Evolutionary conservation across 2,113 vertebrate genomes (phyloP).

Genomic region (Oryzias javanicus): DNA sequence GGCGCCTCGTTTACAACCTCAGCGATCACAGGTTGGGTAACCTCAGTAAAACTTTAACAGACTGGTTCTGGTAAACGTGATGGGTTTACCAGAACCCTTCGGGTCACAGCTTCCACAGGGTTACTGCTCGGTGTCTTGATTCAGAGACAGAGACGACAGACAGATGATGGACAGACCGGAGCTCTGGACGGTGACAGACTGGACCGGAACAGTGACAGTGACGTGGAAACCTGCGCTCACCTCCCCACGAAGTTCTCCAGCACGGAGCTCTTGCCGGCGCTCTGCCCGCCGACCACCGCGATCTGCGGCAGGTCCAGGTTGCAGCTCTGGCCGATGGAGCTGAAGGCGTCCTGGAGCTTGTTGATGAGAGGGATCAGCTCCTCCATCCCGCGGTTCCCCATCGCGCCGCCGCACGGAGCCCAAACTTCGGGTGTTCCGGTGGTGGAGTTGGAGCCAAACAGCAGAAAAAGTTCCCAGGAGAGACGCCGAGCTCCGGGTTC

Average conservation of each 20-base stretch:
- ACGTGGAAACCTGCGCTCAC: slow-evolving; percentile 44
- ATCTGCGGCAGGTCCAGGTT: slow-evolving; percentile 96
- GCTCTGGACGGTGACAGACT: too few relatives aligned
- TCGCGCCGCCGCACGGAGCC: slow-evolving; percentile 62
- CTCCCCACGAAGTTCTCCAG: slow-evolving; percentile 95
- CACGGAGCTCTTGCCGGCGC: slow-evolving; percentile 96
- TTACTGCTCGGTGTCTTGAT: too few relatives aligned
- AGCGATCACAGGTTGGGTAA: slow-evolving; percentile 15
- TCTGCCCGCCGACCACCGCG: slow-evolving; percentile 95
- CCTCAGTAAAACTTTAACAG: slow-evolving; percentile 62
- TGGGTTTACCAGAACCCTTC: too few relatives aligned
- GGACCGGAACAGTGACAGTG: neutral
- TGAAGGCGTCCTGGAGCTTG: slow-evolving; percentile 96
- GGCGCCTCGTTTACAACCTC: slow-evolving; percentile 27
- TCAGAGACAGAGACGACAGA: too few relatives aligned
- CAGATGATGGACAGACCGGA: too few relatives aligned
- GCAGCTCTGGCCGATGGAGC: slow-evolving; percentile 94
- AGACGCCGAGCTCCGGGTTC: neutral
- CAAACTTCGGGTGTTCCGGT: slow-evolving; percentile 16
- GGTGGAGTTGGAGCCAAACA: slow-evolving; percentile 11
- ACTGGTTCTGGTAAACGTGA: too few relatives aligned
- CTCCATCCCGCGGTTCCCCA: slow-evolving; percentile 98
- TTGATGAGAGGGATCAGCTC: slow-evolving; percentile 95
- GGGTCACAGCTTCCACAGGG: too few relatives aligned
- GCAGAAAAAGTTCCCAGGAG: slow-evolving; percentile 45